Evolutionary conservation across 2,888 invertebrate species (phyloP).

Genomic region (Oscheius sp.): DNA sequence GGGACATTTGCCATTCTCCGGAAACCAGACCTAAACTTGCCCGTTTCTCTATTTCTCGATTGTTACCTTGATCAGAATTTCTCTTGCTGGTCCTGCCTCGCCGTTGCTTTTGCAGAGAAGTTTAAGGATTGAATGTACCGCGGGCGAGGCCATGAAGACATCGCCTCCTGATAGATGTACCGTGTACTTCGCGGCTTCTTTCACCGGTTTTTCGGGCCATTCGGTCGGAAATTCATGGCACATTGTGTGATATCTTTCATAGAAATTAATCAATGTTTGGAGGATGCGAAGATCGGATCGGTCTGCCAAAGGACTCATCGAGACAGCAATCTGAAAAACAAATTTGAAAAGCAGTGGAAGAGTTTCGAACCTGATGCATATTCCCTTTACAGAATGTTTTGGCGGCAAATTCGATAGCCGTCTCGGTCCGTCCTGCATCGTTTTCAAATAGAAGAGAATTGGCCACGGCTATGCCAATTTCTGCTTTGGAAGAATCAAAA

Average conservation of each 20-base stretch:
- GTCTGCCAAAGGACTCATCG: constrained; percentile 4
- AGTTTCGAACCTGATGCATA: constrained; percentile 33
- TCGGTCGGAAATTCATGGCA: neutral
- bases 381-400: constrained; percentile 21
- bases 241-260: constrained; percentile 6
- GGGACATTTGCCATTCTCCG: constrained; percentile 5
- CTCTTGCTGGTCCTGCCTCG: neutral
- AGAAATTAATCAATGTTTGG: constrained; percentile 15
- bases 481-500: neutral
- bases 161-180: neutral
- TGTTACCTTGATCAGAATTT: constrained; percentile 24
- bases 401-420: neutral
- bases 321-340: constrained; percentile 2
- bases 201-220: constrained; percentile 11
- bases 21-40: constrained; percentile 30
- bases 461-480: constrained; percentile 16
- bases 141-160: neutral
- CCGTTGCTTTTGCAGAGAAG: constrained; percentile 15
- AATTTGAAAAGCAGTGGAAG: neutral
- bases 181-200: neutral
- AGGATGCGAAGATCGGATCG: neutral
- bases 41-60: neutral
- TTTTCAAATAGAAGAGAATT: constrained; percentile 21
- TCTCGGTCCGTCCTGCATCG: neutral
- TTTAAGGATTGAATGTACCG: constrained; percentile 1